Evolutionary conservation across 2,888 invertebrate species (phyloP).

Genomic region (Pyrochroa serraticornis): DNA sequence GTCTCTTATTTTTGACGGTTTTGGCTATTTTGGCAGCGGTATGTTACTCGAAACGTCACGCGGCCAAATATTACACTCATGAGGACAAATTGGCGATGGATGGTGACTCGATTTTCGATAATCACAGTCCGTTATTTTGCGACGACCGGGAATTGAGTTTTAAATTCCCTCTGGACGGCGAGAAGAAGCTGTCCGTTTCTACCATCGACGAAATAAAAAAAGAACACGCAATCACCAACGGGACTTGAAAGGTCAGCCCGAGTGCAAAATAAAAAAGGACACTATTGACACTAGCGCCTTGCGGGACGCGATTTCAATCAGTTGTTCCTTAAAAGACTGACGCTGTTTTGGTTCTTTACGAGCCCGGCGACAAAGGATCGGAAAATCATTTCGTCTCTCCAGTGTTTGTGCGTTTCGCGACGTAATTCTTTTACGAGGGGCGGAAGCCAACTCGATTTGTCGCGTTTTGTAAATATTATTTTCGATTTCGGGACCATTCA

Average conservation of each 20-base stretch:
- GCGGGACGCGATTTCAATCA: constrained; percentile 27
- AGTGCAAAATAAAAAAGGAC: constrained; percentile 16
- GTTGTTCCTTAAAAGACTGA: constrained; percentile 29
- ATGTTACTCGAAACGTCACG: constrained; percentile 72
- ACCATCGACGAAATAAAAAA: constrained; percentile 57
- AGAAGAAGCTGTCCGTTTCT: constrained; percentile 55
- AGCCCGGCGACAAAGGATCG: constrained; percentile 3
- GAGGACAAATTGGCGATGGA: constrained; percentile 67
- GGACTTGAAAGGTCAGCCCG: constrained; percentile 40
- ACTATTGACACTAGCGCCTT: constrained; percentile 27
- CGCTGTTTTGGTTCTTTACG: constrained; percentile 14
- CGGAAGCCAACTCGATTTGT: constrained; percentile 4
- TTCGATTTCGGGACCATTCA: constrained; percentile 7
- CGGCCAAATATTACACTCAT: constrained; percentile 81
- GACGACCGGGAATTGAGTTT: constrained; percentile 63
- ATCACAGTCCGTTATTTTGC: constrained; percentile 56
- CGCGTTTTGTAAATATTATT: constrained; percentile 19
- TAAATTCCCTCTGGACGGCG: constrained; percentile 61
- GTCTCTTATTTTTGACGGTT: constrained; percentile 60
- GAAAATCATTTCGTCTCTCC: constrained; percentile 15
- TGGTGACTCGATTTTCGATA: constrained; percentile 58
- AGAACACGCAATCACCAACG: constrained; percentile 52
- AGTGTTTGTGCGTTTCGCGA: constrained; percentile 23
- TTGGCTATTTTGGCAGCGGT: constrained; percentile 61
- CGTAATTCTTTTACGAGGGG: constrained; percentile 9